Evolutionary conservation across 2,888 invertebrate species (phyloP).

Genomic region (Campoletis raptor): DNA sequence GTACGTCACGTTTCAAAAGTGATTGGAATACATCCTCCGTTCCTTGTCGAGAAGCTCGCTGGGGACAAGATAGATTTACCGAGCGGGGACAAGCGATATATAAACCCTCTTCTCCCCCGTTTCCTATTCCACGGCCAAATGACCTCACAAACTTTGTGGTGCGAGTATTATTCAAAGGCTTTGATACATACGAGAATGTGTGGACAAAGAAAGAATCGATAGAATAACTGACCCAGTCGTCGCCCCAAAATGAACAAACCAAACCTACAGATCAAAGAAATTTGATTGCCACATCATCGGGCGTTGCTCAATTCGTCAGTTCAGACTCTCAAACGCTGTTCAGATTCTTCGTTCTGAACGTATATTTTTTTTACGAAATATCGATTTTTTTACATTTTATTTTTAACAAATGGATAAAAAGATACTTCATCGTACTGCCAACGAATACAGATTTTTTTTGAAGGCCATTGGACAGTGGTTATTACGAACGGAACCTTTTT

Average conservation of each 20-base stretch:
- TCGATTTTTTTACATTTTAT: neutral
- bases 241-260: neutral
- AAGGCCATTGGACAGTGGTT: neutral
- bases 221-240: neutral
- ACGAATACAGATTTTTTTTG: neutral
- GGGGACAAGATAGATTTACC: conserved; percentile 61
- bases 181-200: neutral
- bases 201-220: conserved; percentile 21
- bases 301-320: neutral
- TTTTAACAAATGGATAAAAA: neutral
- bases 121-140: conserved; percentile 40
- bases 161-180: conserved; percentile 48
- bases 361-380: no score
- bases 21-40: conserved; percentile 56
- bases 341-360: neutral
- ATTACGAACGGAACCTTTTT: neutral
- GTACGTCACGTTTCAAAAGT: conserved; percentile 64
- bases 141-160: conserved; percentile 38
- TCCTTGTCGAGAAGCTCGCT: neutral
- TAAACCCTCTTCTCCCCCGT: conserved; percentile 7
- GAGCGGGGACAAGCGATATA: conserved; percentile 55
- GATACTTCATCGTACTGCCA: neutral
- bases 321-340: neutral
- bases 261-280: conserved; percentile 3
- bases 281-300: neutral